Evolutionary conservation across 1,140 invertebrate species (phyloP).

Genomic region (Octopus bimaculoides): DNA sequence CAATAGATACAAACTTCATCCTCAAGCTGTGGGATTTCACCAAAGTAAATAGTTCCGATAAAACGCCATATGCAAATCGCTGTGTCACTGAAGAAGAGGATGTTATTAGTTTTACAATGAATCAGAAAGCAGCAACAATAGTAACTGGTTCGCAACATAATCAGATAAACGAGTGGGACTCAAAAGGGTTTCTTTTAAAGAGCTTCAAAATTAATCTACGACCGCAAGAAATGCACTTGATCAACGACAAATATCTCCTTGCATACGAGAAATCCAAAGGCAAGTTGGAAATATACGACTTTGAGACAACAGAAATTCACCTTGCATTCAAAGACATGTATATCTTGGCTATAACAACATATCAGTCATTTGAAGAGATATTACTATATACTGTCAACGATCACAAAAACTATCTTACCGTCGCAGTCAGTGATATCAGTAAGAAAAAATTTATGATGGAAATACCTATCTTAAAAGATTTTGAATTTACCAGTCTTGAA

Average conservation of each 20-base stretch:
- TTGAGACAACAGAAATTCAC: neutral
- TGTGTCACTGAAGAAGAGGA: neutral
- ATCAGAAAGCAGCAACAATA: neutral
- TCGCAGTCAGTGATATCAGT: slow-evolving; percentile 30
- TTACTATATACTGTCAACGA: slow-evolving; percentile 4
- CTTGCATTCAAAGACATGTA: neutral
- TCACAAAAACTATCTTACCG: slow-evolving; percentile 13
- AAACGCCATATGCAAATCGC: neutral
- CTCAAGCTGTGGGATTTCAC: neutral
- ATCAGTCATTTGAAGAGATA: neutral
- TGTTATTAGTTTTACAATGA: neutral
- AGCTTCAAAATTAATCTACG: neutral
- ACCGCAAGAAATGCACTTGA: neutral
- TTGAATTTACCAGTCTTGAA: slow-evolving; percentile 29
- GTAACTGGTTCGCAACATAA: neutral
- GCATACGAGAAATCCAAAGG: neutral
- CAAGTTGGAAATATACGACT: slow-evolving; percentile 1
- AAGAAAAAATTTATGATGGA: slow-evolving; percentile 22
- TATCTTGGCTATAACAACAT: neutral
- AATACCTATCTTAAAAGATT: slow-evolving; percentile 27
- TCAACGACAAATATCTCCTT: neutral
- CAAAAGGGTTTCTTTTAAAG: neutral
- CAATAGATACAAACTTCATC: neutral
- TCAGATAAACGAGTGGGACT: neutral
- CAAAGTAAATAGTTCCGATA: neutral